These are phyloP conservation scores for Napeogenes sylphis DNA, from an alignment of 2,888 invertebrate genomes.

Conservation along the genomic window DNA sequence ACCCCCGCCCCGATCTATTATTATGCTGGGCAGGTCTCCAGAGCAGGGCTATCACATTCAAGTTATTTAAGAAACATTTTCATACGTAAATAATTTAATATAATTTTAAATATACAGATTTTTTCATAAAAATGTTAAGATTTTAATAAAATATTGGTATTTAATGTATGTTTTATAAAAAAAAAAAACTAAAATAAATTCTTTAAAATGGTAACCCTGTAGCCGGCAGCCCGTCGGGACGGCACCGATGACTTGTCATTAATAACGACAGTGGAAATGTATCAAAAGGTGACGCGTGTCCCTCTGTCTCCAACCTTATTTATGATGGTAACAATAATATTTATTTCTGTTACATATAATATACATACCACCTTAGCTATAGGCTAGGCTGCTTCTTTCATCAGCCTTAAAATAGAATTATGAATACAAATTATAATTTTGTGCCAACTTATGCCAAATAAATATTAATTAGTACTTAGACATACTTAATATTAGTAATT, in stretches of 20 bases:
- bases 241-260: slow-evolving; percentile 78
- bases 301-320: slow-evolving; percentile 71
- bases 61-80: background rate
- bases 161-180: background rate
- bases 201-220: slow-evolving; percentile 46
- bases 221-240: slow-evolving; percentile 59
- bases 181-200: background rate
- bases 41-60: slow-evolving; percentile 51
- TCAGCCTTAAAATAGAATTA: no score
- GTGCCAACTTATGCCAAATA: no score
- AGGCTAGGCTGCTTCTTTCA: no score
- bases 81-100: no score
- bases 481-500: no score
- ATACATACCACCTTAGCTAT: no score
- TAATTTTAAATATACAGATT: no score
- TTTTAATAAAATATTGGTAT: background rate
- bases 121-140: no score
- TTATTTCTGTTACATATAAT: slow-evolving; percentile 49
- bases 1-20: slow-evolving; percentile 65
- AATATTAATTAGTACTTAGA: no score
- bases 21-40: slow-evolving; percentile 72
- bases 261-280: slow-evolving; percentile 79
- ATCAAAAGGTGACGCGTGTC: slow-evolving; percentile 77
- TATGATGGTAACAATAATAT: slow-evolving; percentile 73
- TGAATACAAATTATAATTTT: no score